phyloP scores from a whole-genome alignment of 2,888 invertebrate genomes.

The Lucinisca nassula region DNA sequence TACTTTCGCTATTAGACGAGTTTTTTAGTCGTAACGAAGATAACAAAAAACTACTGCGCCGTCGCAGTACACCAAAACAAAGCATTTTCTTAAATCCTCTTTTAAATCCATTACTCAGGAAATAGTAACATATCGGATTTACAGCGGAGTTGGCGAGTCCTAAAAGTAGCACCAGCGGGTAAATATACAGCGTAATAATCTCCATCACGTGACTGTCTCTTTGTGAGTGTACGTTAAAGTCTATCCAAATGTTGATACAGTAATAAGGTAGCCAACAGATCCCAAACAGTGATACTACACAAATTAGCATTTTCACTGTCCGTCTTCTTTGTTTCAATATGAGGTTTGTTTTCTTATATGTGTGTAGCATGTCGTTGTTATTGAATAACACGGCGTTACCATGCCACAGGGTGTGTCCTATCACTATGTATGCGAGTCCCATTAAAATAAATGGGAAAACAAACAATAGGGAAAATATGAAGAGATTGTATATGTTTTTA shows the following conservation, averaged over 20 bases:
- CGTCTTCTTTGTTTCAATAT: constrained; percentile 76
- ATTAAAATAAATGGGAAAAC: constrained; percentile 77
- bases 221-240: constrained; percentile 68
- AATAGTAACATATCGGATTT: constrained; percentile 84
- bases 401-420: constrained; percentile 78
- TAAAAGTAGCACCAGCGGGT: constrained; percentile 78
- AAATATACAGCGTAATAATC: constrained; percentile 64
- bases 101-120: constrained; percentile 82
- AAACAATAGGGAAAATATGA: constrained; percentile 77
- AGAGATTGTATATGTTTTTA: constrained; percentile 77
- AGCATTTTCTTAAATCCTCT: constrained; percentile 77
- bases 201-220: background rate
- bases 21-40: constrained; percentile 44
- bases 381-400: constrained; percentile 63
- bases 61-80: constrained; percentile 56
- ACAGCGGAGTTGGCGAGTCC: constrained; percentile 83
- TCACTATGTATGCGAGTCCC: constrained; percentile 75
- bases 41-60: constrained; percentile 46
- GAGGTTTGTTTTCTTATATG: constrained; percentile 69
- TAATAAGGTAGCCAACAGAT: constrained; percentile 83
- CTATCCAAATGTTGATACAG: constrained; percentile 82
- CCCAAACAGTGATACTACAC: constrained; percentile 77
- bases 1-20: constrained; percentile 47
- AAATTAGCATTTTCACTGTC: constrained; percentile 79
- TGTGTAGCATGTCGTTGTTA: constrained; percentile 28